Evolutionary conservation across 2,797 vertebrate genomes (phyloP), one percentile per base, ranked within the genome.

Genomic region (Channa striata): DNA sequence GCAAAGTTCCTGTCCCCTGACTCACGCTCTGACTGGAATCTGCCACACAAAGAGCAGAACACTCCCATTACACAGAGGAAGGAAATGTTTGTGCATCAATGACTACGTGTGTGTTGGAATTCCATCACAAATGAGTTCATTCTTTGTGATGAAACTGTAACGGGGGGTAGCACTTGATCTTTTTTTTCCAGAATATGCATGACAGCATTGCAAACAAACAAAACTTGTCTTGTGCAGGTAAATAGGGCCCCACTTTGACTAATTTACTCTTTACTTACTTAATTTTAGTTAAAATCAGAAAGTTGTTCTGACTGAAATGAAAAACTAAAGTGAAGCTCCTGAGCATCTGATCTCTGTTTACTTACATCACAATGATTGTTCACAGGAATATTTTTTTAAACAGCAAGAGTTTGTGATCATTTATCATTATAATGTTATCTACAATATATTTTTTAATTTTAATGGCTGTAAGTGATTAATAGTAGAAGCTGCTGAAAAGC

Each of bases 1-100:
- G 98, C 98, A 86, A 99, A 99, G 93, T 99, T 99, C 81, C 98
- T 93, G 84, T 99, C 97, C 69, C 97, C 97, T 50, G 96, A 98
- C 92, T 99, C 95, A 74, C 97, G 95, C 93, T 99, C 97, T 0
- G 97, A 99, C 89, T 99, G 98, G 94, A 99, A 99, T 84, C 97
- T 98, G 87, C 40, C 68, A 83, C 74, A 81, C 40, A 84, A 61
- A 83, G 49, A 80, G 13, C 46, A 85, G 17, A 77, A 16, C 17
- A 39, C 19, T 40, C 23, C 40, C 42, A 39, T 88, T 69, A 82
- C 52, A 69, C 0, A 59, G 34, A 72, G 68, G 70, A 81, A 70
- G 74, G 10, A 74, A 54, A 65, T 11, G 16, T 62, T 30, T 58
- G 34, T 44, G 74, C 52, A 54, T 53, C 39, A 25, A 11, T 19